Conservation (phyloP, 2,888 invertebrate genomes). For the Agrochola litura region DNA sequence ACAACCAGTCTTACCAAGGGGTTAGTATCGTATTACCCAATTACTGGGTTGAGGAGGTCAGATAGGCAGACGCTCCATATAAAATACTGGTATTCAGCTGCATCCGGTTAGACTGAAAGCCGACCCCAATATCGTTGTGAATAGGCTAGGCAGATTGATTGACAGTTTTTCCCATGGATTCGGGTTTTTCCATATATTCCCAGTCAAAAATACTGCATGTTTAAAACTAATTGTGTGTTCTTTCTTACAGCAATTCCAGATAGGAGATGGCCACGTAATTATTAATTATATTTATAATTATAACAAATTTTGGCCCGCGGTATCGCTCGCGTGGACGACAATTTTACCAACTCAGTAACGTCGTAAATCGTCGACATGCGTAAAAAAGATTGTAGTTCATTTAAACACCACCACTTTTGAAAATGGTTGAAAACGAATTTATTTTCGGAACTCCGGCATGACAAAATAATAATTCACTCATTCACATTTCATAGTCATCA, state of each 20-base stretch:
- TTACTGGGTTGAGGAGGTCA: no score
- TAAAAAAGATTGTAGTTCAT: background rate
- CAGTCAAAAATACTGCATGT: background rate
- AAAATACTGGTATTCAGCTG: no score
- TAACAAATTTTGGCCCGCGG: background rate
- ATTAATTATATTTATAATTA: background rate
- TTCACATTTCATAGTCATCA: background rate
- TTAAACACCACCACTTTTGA: background rate
- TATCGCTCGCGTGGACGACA: background rate
- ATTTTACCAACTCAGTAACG: background rate
- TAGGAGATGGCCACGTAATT: constrained; percentile 6
- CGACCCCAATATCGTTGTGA: no score
- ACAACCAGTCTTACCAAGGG: no score
- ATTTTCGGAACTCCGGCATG: background rate
- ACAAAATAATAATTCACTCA: background rate
- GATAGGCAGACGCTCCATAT: no score
- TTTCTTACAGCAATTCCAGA: constrained; percentile 4
- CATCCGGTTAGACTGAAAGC: no score
- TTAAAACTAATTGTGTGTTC: background rate
- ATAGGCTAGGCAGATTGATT: no score
- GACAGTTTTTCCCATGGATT: background rate
- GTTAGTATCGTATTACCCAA: no score
- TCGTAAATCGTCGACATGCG: background rate
- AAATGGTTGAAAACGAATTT: background rate
- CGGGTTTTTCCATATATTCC: background rate